Evolutionary conservation across 1,140 invertebrate species (phyloP).

Genomic region (Himalopsyche phryganea): DNA sequence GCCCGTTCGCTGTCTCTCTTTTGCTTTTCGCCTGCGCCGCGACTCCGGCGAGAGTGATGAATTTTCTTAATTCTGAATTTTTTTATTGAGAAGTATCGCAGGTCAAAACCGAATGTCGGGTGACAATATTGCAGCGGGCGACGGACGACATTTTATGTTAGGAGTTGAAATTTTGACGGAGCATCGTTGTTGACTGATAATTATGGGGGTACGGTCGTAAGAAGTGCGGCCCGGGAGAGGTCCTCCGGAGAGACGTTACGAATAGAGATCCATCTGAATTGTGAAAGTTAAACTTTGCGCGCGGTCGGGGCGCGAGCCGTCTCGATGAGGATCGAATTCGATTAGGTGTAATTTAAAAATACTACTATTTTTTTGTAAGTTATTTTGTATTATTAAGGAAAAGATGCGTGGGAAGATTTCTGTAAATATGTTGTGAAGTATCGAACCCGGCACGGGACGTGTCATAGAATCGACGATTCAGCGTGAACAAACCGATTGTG

Average conservation of each 20-base stretch:
- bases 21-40: too few relatives aligned
- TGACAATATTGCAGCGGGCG: background rate
- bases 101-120: too few relatives aligned
- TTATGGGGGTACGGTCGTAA: conserved; percentile 13
- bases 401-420: conserved; percentile 27
- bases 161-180: conserved; percentile 7
- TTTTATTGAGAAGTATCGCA: too few relatives aligned
- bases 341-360: conserved; percentile 33
- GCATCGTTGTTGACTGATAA: conserved; percentile 22
- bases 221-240: conserved; percentile 2
- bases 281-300: conserved; percentile 9
- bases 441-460: conserved; percentile 12
- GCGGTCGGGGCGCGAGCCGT: background rate
- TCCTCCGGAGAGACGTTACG: background rate
- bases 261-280: conserved; percentile 3
- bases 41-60: too few relatives aligned
- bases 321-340: conserved; percentile 26
- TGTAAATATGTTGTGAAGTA: conserved; percentile 29
- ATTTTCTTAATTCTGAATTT: too few relatives aligned
- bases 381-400: conserved; percentile 33
- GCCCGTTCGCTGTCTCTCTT: background rate
- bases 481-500: conserved; percentile 35
- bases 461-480: conserved; percentile 23
- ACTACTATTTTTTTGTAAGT: conserved; percentile 35
- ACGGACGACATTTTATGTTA: conserved; percentile 9